Evolutionary conservation across 2,797 vertebrate species (phyloP), one percentile per base, ranked within the genome.

Genomic region (Melanotaenia nigrans): DNA sequence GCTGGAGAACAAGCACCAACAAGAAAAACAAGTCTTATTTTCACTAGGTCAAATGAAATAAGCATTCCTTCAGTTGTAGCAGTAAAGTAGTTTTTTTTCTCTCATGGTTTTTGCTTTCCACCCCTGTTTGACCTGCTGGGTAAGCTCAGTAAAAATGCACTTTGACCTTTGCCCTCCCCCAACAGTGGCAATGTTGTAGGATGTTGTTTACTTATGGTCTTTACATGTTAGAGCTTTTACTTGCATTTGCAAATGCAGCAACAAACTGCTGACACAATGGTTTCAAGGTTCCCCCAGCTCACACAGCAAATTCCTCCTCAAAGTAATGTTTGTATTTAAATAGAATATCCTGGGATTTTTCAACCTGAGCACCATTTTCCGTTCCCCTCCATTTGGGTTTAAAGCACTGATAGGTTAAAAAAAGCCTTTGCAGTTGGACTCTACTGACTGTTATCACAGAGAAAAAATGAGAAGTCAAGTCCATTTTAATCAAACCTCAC

Each of bases 81-180:
- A 42, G 11, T 55, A 38, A 28, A 54, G 6, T 14, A 16, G 6
- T 14, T 16, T 54, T 20, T 33, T 61, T 42, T 20, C 7, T 62
- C 35, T 42, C 68, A 22, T 60, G 14, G 49, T 53, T 70, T 51
- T 55, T 18, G 16, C 68, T 55, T 62, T 40, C 28, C 4, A 12
- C 40, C 51, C 61, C 42, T 38, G 59, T 42, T 70, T 53, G 60
- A 28, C 28, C 47, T 54, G 33, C 49, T 54, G 22, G 60, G 25
- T 54, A 35, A 69, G 28, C 35, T 5, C 14, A 61, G 24, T 55
- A 54, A 55, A 70, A 54, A 9, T 32, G 20, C 35, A 22, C 49
- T 62, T 55, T 54, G 49, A 54, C 59, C 68, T 42, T 42, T 62
- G 25, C 35, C 49, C 59, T 33, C 40, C 55, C 14, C 25, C n/a